Conservation (phyloP, 2,113 vertebrate genomes). For the Myrmophylax atrothorax region DNA sequence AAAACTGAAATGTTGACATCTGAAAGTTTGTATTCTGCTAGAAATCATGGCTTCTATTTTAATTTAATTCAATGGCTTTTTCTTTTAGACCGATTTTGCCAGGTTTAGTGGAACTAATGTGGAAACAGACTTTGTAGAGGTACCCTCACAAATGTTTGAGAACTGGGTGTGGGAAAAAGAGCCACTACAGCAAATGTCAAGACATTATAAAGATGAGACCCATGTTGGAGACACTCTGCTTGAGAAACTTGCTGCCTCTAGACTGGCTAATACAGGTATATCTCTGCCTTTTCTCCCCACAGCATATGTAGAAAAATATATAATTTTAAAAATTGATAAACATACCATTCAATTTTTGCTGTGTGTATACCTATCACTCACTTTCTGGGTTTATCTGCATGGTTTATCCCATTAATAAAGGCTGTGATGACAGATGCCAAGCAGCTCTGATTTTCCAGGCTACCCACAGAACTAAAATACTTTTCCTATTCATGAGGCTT, state of each 20-base stretch:
- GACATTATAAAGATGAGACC: constrained; percentile 87
- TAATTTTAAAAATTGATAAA: neutral
- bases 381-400: neutral
- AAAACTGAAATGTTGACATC: neutral
- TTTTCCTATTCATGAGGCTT: neutral
- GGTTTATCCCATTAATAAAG: neutral
- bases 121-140: constrained; percentile 95
- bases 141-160: constrained; percentile 95
- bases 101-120: constrained; percentile 94
- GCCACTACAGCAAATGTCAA: constrained; percentile 87
- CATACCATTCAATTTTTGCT: neutral
- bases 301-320: neutral
- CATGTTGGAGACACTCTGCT: constrained; percentile 82
- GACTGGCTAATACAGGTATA: constrained; percentile 92
- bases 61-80: neutral
- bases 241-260: constrained; percentile 88
- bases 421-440: neutral
- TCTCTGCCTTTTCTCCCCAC: neutral
- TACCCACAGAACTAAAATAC: neutral
- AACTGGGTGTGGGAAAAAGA: constrained; percentile 97
- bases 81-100: constrained; percentile 84
- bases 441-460: neutral
- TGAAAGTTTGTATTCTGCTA: neutral
- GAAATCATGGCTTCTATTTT: neutral
- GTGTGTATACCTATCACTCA: neutral